phyloP scores from a whole-genome alignment of 1,140 invertebrate genomes.

The Stenopsyche tienmushanensis region DNA sequence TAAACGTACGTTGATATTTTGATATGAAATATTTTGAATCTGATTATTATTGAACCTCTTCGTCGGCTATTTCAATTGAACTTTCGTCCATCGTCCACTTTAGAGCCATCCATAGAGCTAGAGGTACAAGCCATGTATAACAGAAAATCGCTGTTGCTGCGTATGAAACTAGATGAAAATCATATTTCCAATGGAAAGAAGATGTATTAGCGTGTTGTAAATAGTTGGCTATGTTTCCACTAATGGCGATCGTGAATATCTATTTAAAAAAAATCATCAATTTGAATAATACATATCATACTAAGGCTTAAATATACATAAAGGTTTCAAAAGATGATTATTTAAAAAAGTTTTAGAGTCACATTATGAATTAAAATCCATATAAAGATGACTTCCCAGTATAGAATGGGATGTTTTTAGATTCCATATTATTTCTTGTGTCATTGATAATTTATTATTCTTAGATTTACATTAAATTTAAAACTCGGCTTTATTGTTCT shows the following conservation, averaged over 20 bases:
- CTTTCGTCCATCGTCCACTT: slow-evolving; percentile 74
- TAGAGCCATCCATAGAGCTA: slow-evolving; percentile 78
- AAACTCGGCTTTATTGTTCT: too few relatives aligned
- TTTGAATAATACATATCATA: neutral
- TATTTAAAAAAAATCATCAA: slow-evolving; percentile 38
- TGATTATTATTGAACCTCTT: slow-evolving; percentile 43
- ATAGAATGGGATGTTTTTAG: too few relatives aligned
- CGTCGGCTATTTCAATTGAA: slow-evolving; percentile 55
- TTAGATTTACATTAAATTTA: too few relatives aligned
- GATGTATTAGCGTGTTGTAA: slow-evolving; percentile 68
- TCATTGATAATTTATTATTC: too few relatives aligned
- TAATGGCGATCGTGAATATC: slow-evolving; percentile 90
- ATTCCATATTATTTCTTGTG: too few relatives aligned
- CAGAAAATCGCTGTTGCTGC: slow-evolving; percentile 86
- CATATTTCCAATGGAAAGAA: slow-evolving; percentile 82
- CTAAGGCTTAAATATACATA: too few relatives aligned
- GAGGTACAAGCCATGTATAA: slow-evolving; percentile 86
- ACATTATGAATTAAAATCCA: too few relatives aligned
- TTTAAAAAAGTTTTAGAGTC: too few relatives aligned
- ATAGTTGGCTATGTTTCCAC: slow-evolving; percentile 91
- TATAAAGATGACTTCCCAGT: too few relatives aligned
- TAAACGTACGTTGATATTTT: neutral
- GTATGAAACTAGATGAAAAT: slow-evolving; percentile 91
- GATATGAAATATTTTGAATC: neutral
- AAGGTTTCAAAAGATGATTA: too few relatives aligned